Evolutionary conservation across 2,888 invertebrate species (phyloP), one percentile per base, ranked within the genome.

Genomic region (Mythimna albipuncta): DNA sequence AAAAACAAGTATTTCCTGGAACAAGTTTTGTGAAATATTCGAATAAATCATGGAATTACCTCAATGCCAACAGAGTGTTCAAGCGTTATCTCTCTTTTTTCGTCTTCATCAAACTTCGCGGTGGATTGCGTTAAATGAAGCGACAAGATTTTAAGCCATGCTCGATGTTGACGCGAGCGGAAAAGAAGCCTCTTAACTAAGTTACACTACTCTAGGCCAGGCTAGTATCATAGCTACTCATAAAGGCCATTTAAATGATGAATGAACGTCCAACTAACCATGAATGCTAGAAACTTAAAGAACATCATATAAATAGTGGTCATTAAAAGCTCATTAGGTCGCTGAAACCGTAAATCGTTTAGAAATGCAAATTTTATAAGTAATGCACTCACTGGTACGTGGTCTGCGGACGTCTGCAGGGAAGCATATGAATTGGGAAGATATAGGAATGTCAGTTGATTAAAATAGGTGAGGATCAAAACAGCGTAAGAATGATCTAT

Each of bases 321-420:
- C 91, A 90, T 92, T 92, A 92, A 91, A 92, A 91, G 70, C 87
- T 87, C 92, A 92, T 92, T 91, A 92, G 89, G 68, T 72, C 58
- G 66, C 35, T 62, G 81, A 75, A 70, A 81, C 72, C 75, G 81
- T 79, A 84, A 87, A 90, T 84, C 87, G 90, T 87, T 89, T 86
- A 83, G 82, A 87, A 88, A 92, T 92, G 91, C 91, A 90, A 92
- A 92, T 92, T 91, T 89, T 82, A 83, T 89, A 89, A 90, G 84
- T 89, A 88, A 91, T 89, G 89, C 86, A 83, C 82, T 86, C 80
- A 82, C 73, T 77, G 76, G 76, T 77, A 75, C 75, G 75, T 75
- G 70, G 65, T 38, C 61, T 69, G 70, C 64, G 54, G 74, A 50
- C 59, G 19, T n/a, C 19, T 68, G 63, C 71, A 1, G 75, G 76